Evolutionary conservation across 2,797 vertebrate genomes (phyloP).

Genomic region (Tinamus major): DNA sequence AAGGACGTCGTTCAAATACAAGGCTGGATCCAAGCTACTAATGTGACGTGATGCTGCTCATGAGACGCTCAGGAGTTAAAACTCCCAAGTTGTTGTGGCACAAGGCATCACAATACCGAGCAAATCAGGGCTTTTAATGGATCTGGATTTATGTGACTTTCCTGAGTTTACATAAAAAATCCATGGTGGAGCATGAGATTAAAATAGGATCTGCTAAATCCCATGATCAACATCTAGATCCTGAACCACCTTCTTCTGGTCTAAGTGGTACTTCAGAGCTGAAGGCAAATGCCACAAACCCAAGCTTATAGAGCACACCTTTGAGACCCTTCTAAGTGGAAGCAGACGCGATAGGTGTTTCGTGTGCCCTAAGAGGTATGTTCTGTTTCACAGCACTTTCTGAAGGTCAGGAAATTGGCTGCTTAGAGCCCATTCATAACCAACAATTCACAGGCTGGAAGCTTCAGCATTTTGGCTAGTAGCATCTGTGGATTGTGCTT

Average conservation of each 20-base stretch:
- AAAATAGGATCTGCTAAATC: not conserved
- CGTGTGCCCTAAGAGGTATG: not conserved
- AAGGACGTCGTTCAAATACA: not conserved
- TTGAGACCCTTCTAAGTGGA: not conserved
- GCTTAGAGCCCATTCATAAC: not conserved
- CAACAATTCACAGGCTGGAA: not conserved
- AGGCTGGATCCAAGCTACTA: not conserved
- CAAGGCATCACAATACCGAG: not conserved
- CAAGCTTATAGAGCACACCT: not conserved
- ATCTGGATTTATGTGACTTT: not conserved
- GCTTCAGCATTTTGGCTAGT: not conserved
- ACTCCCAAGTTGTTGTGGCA: not conserved
- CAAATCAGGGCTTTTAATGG: not conserved
- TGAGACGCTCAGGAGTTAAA: not conserved
- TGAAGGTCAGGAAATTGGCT: not conserved
- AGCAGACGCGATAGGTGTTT: not conserved
- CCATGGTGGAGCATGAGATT: not conserved
- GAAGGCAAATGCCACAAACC: not conserved
- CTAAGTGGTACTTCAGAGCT: not conserved
- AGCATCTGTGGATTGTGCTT: not conserved
- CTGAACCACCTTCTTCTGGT: not conserved
- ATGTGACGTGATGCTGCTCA: not conserved
- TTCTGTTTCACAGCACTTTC: not conserved
- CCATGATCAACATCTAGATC: not conserved
- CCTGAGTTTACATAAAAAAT: not conserved